Evolutionary conservation across 2,888 invertebrate species (phyloP), one percentile per base, ranked within the genome.

Genomic region (Lochmaea capreae): DNA sequence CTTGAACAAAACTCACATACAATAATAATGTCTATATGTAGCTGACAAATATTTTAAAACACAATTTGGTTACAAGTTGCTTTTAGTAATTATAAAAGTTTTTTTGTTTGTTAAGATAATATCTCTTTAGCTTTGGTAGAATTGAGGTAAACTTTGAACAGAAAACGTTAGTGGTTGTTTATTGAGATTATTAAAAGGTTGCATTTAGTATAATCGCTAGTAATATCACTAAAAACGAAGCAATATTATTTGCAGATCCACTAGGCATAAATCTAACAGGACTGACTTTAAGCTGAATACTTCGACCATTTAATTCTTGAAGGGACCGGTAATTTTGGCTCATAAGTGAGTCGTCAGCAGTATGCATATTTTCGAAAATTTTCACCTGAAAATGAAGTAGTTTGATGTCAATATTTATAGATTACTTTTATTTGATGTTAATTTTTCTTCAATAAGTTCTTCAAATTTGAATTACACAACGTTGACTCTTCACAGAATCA

Each of bases 311-410:
- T 18, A 87, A 73, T 12, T 85, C 81, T 77, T 88, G 88, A 3
- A 87, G 73, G 8, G 85, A 85, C 68, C 91, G 86, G 79, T 86
- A 90, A 77, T 90, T 91, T 76, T 87, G 85, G 33, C 83, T 85
- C 73, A 90, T 78, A 18, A 83, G 82, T 63, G 77, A 69, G 65
- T 81, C 58, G 65, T 82, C 77, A 9, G 74, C 68, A 12, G 80
- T 79, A 67, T 76, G 77, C 12, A 83, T 74, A 16, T 69, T 72
- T 73, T 80, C 77, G 63, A 83, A 83, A 12, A 78, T 76, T 69
- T 76, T 72, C 3, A 81, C 81, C 83, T 83, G 12, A 26, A 62
- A 67, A 67, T 43, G 1, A 63, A 59, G 62, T 66, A 54, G 12
- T 12, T 22, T 18, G 8, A 39, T n/a, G 14, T 12, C 46, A 46